Evolutionary conservation across 2,113 vertebrate genomes (phyloP).

Genomic region (Paramormyrops kingsleyae): DNA sequence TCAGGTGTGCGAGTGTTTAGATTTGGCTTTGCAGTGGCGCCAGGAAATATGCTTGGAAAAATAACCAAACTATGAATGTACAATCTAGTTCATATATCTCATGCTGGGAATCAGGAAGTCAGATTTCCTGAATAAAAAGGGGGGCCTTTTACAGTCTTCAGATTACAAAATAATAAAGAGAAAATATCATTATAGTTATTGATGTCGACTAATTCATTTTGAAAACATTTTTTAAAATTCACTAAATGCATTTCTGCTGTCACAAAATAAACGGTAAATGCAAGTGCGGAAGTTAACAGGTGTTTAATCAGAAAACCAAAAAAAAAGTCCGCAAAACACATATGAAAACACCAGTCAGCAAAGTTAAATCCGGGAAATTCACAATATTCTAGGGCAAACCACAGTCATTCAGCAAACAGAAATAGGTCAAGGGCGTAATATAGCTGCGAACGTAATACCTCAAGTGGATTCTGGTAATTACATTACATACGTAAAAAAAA

Average conservation of each 20-base stretch:
- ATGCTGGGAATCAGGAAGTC: not conserved
- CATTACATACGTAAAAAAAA: not conserved
- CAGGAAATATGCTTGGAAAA: not conserved
- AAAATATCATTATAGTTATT: not conserved
- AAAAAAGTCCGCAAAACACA: not conserved
- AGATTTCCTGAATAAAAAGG: not conserved
- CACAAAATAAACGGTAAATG: not conserved
- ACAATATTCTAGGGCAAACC: not conserved
- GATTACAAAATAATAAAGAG: not conserved
- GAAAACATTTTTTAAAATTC: not conserved
- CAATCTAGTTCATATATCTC: not conserved
- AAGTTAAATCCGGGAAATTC: not conserved
- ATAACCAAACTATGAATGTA: not conserved
- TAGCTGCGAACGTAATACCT: not conserved
- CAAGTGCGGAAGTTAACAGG: not conserved
- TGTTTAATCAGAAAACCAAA: not conserved
- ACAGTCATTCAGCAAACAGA: not conserved
- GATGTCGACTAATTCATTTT: not conserved
- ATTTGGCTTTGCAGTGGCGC: not conserved
- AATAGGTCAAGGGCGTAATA: not conserved
- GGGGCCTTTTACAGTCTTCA: not conserved
- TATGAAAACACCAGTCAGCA: not conserved
- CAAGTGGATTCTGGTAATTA: not conserved
- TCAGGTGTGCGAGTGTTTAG: not conserved
- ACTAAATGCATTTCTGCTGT: not conserved